phyloP scores from a whole-genome alignment of 2,113 vertebrate species.

The Todiramphus chloris region DNA sequence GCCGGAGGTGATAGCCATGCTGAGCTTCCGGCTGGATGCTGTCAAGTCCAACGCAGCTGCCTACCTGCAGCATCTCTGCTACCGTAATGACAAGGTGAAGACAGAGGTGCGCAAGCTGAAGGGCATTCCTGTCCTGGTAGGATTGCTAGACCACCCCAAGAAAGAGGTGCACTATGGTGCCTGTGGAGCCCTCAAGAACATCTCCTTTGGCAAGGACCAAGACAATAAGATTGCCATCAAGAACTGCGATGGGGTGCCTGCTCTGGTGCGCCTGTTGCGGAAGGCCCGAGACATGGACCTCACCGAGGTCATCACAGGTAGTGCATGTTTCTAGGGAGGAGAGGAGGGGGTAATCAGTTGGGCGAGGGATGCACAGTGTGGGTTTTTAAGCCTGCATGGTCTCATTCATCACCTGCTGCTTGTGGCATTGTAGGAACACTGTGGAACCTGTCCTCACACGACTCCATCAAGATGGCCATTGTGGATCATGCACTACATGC shows the following conservation, averaged over 20 bases:
- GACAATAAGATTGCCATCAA: constrained; percentile 98
- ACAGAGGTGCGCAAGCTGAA: constrained; percentile 92
- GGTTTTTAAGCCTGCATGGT: fast-evolving
- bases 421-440: constrained; percentile 81
- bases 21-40: constrained; percentile 90
- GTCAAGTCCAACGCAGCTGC: constrained; percentile 95
- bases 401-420: not conserved
- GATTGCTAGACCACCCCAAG: constrained; percentile 92
- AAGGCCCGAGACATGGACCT: constrained; percentile 91
- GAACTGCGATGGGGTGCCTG: constrained; percentile 94
- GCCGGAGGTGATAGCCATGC: constrained; percentile 95
- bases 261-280: constrained; percentile 86
- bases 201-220: constrained; percentile 90
- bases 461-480: constrained; percentile 97
- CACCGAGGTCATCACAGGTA: constrained; percentile 94
- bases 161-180: constrained; percentile 92
- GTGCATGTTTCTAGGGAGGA: not conserved
- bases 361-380: not conserved
- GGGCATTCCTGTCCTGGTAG: constrained; percentile 92
- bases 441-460: constrained; percentile 97
- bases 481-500: constrained; percentile 93
- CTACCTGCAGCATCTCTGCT: constrained; percentile 94
- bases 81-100: constrained; percentile 95
- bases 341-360: fast-evolving
- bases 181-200: constrained; percentile 96